Base-by-base conservation (phyloP, 2,113 vertebrate genomes). In the Paradoxurus hermaphroditus region DNA sequence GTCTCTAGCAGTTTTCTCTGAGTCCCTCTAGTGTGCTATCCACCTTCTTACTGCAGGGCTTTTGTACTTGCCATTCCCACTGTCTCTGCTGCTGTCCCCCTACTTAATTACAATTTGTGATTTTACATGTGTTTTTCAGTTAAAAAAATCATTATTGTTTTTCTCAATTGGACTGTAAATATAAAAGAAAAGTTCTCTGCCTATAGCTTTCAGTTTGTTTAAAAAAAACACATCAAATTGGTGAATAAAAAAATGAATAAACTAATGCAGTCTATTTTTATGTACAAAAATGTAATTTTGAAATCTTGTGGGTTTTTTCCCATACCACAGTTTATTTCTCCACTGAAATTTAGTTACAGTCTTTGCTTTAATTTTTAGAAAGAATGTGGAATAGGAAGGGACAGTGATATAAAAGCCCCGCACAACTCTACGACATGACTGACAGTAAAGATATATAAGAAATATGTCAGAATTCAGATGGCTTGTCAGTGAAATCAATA, bases 221-320 rank as follows among this genome's bases (percentile, higher is more conserved):
- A 68, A 81, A 75, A 73, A n/a, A n/a, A n/a, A n/a, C n/a, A 75
- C 65, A 77, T 59, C 75, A 10, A 73, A 92, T 41, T 51, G 81
- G 34, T 72, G 41, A 95, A 72, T 86, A 73, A 46, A 51, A 51
- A 73, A 23, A n/a, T 53, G 12, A 72, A 44, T 75, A 75, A 65
- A 10, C 18, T 31, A 65, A 39, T 12, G 36, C 13, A 56, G 56
- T 51, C 46, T 29, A 49, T 11, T 88, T 67, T 46, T 56, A 27
- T 53, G 46, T 34, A 87, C 1, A 56, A 75, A 49, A 7, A 21
- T 36, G 5, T 1, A 15, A 36, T 53, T 65, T 82, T 87, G 9
- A 83, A 75, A 18, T 7, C 44, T 62, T 65, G 5, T 53, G 8
- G 6, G 23, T 65, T 92, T 86, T 31, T 44, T 53, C 31, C 15